Conservation (phyloP, 1,140 invertebrate genomes). For the Diuraphis noxia region DNA sequence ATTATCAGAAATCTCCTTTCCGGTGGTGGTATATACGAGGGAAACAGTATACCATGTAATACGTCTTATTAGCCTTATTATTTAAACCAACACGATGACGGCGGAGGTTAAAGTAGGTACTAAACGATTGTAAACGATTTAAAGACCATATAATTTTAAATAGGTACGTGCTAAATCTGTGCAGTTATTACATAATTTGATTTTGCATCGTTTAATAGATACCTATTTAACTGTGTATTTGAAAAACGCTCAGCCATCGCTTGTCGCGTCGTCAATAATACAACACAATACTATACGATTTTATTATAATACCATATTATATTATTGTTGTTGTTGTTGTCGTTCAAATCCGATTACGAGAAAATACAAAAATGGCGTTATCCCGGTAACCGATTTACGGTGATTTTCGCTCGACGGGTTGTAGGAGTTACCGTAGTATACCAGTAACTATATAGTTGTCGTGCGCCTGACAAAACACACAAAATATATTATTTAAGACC, state of each 20-base stretch:
- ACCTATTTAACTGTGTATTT: background rate
- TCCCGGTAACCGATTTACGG: background rate
- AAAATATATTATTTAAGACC: background rate
- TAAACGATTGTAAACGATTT: background rate
- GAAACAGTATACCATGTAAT: no score
- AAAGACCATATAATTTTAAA: background rate
- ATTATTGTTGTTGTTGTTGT: background rate
- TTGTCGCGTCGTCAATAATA: background rate
- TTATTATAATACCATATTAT: background rate
- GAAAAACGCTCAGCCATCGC: background rate
- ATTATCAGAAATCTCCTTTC: background rate
- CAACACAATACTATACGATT: background rate
- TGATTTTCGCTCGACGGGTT: background rate
- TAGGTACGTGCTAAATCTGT: background rate
- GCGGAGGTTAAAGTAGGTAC: background rate
- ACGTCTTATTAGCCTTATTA: no score
- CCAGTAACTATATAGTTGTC: background rate
- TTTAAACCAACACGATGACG: background rate
- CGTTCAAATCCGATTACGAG: background rate
- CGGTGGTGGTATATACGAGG: background rate
- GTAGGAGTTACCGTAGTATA: background rate
- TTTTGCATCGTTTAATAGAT: background rate
- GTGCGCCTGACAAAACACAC: background rate
- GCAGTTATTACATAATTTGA: background rate
- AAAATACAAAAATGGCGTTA: background rate